phyloP scores from a whole-genome alignment of 1,140 invertebrate genomes.

The Piezodorus guildinii region DNA sequence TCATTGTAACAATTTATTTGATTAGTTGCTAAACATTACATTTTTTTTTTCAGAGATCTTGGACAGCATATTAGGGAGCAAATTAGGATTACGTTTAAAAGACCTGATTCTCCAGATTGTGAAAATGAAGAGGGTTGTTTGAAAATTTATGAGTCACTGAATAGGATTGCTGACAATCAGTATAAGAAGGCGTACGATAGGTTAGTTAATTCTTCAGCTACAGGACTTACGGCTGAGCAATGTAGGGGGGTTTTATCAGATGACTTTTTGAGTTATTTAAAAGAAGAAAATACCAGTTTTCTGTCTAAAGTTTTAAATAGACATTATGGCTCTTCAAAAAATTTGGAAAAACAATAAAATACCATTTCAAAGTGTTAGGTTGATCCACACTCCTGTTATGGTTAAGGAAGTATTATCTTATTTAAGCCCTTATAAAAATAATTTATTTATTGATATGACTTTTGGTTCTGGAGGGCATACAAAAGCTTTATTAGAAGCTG shows the following conservation, averaged over 20 bases:
- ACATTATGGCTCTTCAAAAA: background rate
- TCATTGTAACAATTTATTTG: no score
- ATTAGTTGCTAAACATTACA: no score
- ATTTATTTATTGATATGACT: slow-evolving; percentile 75
- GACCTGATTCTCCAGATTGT: slow-evolving; percentile 40
- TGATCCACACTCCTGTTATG: slow-evolving; percentile 57
- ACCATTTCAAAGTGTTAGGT: background rate
- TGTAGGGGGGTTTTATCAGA: slow-evolving; percentile 57
- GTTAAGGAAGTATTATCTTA: slow-evolving; percentile 53
- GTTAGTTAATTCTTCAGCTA: slow-evolving; percentile 45
- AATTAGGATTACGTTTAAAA: slow-evolving; percentile 50
- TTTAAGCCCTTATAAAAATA: slow-evolving; percentile 46
- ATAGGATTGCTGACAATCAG: slow-evolving; percentile 54
- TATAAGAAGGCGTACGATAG: slow-evolving; percentile 53
- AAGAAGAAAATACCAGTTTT: slow-evolving; percentile 21
- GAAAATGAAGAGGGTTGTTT: slow-evolving; percentile 47
- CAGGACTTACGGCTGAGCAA: slow-evolving; percentile 53
- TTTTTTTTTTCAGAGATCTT: slow-evolving; percentile 52
- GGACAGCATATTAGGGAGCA: slow-evolving; percentile 58
- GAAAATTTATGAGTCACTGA: slow-evolving; percentile 51
- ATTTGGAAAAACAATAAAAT: slow-evolving; percentile 9
- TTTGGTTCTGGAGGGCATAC: slow-evolving; percentile 90
- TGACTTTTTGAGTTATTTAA: slow-evolving; percentile 46
- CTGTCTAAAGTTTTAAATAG: slow-evolving; percentile 16
- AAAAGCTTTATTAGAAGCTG: slow-evolving; percentile 43